A percentile compares a stretch with the other conserved stretches of the same genome.
Conservation (phyloP, 2,888 invertebrate species). For the Rhagonycha fulva region DNA sequence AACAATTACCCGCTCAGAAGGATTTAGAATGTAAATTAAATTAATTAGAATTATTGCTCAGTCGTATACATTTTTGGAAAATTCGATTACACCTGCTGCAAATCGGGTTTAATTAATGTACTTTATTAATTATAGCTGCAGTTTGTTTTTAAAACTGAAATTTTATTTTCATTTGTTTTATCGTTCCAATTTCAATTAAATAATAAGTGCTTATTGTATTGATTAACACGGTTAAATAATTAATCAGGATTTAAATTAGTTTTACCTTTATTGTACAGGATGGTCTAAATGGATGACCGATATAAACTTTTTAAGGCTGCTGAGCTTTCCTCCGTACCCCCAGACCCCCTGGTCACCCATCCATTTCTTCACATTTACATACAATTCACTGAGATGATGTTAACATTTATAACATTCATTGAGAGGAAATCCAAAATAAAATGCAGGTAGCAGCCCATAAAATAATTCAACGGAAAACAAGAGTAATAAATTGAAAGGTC, state of each 20-base stretch:
- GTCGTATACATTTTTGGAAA: background rate
- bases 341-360: too few species aligned
- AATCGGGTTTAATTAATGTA: constrained; percentile 19
- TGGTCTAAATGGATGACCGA: too few species aligned
- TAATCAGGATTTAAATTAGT: background rate
- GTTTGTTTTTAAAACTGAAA: background rate
- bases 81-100: constrained; percentile 20
- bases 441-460: too few species aligned
- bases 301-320: too few species aligned
- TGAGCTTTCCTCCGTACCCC: too few species aligned
- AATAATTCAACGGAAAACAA: too few species aligned
- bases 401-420: too few species aligned
- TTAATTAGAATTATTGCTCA: background rate
- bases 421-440: too few species aligned
- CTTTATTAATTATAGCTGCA: constrained; percentile 20
- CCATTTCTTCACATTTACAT: too few species aligned
- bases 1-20: background rate
- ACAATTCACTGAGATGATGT: too few species aligned
- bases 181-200: background rate
- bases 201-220: background rate
- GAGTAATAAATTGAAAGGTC: too few species aligned
- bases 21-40: background rate
- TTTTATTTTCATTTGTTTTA: background rate
- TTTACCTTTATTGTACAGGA: too few species aligned
- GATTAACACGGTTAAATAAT: background rate